Evolutionary conservation across 2,113 vertebrate genomes (phyloP), one percentile per base, ranked within the genome.

Genomic region (Mormoops blainvillei): DNA sequence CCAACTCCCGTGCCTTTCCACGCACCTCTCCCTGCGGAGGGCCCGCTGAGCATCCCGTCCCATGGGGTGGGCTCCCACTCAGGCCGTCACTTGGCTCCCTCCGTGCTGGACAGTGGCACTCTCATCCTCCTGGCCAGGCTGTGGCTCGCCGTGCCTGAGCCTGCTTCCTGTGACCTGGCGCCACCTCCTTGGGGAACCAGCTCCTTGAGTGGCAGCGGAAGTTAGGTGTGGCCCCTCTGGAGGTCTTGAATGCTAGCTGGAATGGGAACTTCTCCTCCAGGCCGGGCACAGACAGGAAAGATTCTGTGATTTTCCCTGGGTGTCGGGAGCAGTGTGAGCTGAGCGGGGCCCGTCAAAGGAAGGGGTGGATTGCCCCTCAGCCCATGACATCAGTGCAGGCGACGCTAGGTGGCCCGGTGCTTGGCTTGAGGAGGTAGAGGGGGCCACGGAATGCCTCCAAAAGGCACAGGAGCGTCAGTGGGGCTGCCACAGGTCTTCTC

Each of bases 371-470:
- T 4, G 24, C 1, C 8, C 24, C 43, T 26, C 1, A 8, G 65
- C 7, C 33, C 22, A 22, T 11, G 14, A 16, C 20, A 0, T 15
- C 19, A 2, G 54, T 68, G 76, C 12, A 6, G n/a, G 67, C 0
- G 52, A 43, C 0, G 0, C 48, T 18, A 16, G 38, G 52, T 1
- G 3, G 33, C n/a, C 61, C 4, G 12, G 43, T 20, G 56, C 65
- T 61, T 28, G 63, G 68, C 26, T 65, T 73, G 89, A 73, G 71
- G 84, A 78, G 82, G 54, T 70, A 50, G 36, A 48, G 65, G 61
- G 38, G 24, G 31, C 65, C 71, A 3, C 0, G 0, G 20, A 48
- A 38, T 14, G 2, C 19, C 56, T 80, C 65, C 28, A 4, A 2
- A 38, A 82, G 77, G 33, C 20, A 7, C 13, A 16, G 36, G 48